Conservation (phyloP, 2,888 invertebrate species). For the Plebejus anna region DNA sequence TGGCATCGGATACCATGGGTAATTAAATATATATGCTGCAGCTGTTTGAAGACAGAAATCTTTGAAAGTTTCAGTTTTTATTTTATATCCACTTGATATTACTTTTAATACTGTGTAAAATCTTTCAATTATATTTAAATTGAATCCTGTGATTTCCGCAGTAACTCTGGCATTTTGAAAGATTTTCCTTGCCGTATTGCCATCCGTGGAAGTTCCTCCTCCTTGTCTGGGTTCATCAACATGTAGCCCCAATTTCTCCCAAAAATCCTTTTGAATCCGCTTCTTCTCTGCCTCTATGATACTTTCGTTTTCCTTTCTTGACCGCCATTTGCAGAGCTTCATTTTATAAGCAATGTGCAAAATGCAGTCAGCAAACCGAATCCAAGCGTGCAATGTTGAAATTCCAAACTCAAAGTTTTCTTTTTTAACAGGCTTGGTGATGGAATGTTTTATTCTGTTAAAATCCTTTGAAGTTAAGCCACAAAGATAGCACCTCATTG, state of each 20-base stretch:
- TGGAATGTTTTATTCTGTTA: slow-evolving; percentile 27
- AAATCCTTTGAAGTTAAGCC: slow-evolving; percentile 33
- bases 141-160: slow-evolving; percentile 30
- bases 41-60: background rate
- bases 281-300: too few relatives aligned
- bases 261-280: too few relatives aligned
- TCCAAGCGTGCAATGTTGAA: slow-evolving; percentile 37
- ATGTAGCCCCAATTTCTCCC: too few relatives aligned
- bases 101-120: slow-evolving; percentile 32
- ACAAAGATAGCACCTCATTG: slow-evolving; percentile 31
- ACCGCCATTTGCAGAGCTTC: too few relatives aligned
- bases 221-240: too few relatives aligned
- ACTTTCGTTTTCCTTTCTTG: too few relatives aligned
- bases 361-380: slow-evolving; percentile 34
- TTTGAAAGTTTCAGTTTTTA: slow-evolving; percentile 19
- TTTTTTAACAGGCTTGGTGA: slow-evolving; percentile 16
- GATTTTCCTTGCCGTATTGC: slow-evolving; percentile 33
- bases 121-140: slow-evolving; percentile 30
- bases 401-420: slow-evolving; percentile 32
- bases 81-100: slow-evolving; percentile 28
- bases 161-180: slow-evolving; percentile 33
- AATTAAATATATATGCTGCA: slow-evolving; percentile 13
- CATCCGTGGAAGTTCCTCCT: slow-evolving; percentile 33
- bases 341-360: slow-evolving; percentile 31
- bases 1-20: slow-evolving; percentile 12